Base-by-base conservation (phyloP, 1,140 invertebrate genomes). In the Listronotus oregonensis region DNA sequence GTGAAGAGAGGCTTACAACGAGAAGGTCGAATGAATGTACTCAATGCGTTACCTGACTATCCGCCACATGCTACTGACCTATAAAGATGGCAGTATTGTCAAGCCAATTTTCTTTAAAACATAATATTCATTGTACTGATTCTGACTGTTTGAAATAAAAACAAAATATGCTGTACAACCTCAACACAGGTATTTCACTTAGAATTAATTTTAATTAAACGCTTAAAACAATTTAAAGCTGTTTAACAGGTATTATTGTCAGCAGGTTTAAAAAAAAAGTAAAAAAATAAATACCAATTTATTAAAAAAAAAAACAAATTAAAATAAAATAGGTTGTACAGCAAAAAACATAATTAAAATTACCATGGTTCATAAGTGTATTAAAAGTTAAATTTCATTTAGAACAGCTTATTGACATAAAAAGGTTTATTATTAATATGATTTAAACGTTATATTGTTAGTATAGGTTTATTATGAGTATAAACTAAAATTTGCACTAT, bases 61-160 rank as follows among this genome's bases (percentile, higher is more conserved):
- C 74, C 73, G 67, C 77, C 77, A 77, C 73, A 78, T 71, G 74
- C 72, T 78, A 76, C 76, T 61, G 59, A 79, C 77, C 77, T 76
- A 80, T 78, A 79, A 75, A 78, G 71, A 76, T 77, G 75, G 74
- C 74, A 75, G 69, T 66, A 75, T 68, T 69, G 71, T 74, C 73
- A 66, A 77, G 74, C 74, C 76, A 71, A 72, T 73, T 70, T 56
- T 50, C 31, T 52, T 62, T 64, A 18, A 44, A 50, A 56, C 17
- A 21, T 56, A 54, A 51, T 46, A 51, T 32, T 52, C 56, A 47
- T 8, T 58, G 47, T 50, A 50, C 47, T 50, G 47, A 27, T 10
- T 50, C 47, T 50, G 47, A 50, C 15, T 50, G 12, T 15, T 10
- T 15, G 3, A 15, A 21, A 21, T 11, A 9, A 11, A 12, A 51